Conservation (phyloP, 2,888 invertebrate species). For the Carabus problematicus region DNA sequence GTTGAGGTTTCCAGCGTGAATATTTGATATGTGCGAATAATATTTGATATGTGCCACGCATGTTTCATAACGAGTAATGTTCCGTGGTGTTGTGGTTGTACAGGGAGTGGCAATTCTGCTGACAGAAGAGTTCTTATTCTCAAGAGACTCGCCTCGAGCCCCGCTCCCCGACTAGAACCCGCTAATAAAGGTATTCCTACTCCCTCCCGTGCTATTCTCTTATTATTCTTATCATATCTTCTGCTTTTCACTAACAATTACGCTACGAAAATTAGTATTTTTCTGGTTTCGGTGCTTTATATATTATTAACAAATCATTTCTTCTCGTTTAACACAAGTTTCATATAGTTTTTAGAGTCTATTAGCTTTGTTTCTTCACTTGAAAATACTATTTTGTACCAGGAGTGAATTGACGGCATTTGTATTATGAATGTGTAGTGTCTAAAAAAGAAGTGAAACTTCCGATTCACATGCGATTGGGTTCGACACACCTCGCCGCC, state of each 20-base stretch:
- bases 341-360: too few species aligned
- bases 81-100: constrained; percentile 28
- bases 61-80: constrained; percentile 10
- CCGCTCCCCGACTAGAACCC: constrained; percentile 28
- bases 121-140: constrained; percentile 38
- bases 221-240: background rate
- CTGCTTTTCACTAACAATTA: too few species aligned
- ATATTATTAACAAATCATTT: too few species aligned
- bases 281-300: too few species aligned
- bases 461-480: constrained; percentile 58
- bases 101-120: constrained; percentile 26
- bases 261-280: too few species aligned
- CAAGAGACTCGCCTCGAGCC: constrained; percentile 38
- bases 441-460: constrained; percentile 53
- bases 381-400: too few species aligned
- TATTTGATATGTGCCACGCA: constrained; percentile 1
- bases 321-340: too few species aligned
- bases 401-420: too few species aligned
- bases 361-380: too few species aligned
- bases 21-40: constrained; percentile 1
- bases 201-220: constrained; percentile 17
- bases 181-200: constrained; percentile 19
- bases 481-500: constrained; percentile 50
- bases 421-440: background rate
- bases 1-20: background rate